A percentile compares a stretch with the other conserved stretches of the same genome.
Conservation (phyloP, 2,888 invertebrate species). For the Syrphus vitripennis region DNA sequence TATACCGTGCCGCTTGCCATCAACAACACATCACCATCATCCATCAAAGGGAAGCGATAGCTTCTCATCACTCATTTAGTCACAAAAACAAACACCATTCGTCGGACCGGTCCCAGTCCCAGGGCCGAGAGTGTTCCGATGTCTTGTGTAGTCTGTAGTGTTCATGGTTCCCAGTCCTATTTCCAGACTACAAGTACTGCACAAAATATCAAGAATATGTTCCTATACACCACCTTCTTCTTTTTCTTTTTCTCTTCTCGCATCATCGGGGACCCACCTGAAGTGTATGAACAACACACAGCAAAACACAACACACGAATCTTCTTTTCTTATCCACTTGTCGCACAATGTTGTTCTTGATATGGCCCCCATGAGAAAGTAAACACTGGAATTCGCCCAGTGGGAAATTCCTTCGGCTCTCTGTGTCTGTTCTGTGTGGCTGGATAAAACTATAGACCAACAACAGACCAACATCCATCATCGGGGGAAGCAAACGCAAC, state of each 20-base stretch:
- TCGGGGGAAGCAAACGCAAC: slow-evolving; percentile 22
- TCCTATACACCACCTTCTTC: slow-evolving; percentile 5
- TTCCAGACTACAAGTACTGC: not conserved
- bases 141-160: slow-evolving; percentile 2
- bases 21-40: slow-evolving; percentile 59
- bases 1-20: slow-evolving; percentile 27
- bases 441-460: slow-evolving; percentile 16
- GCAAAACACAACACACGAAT: slow-evolving; percentile 46
- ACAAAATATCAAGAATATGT: not conserved
- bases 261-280: slow-evolving; percentile 51
- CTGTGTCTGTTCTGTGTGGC: not conserved
- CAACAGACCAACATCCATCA: slow-evolving; percentile 59
- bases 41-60: slow-evolving; percentile 68
- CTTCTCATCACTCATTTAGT: slow-evolving; percentile 69
- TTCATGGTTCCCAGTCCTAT: slow-evolving; percentile 34
- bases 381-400: slow-evolving; percentile 69
- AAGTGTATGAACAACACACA: slow-evolving; percentile 59
- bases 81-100: slow-evolving; percentile 28
- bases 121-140: not conserved
- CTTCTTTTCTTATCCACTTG: slow-evolving; percentile 71
- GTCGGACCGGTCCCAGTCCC: not conserved
- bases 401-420: slow-evolving; percentile 59
- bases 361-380: slow-evolving; percentile 71
- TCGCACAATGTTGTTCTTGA: slow-evolving; percentile 71
- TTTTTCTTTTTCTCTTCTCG: not conserved